Base-by-base conservation (phyloP, 2,888 invertebrate species). In the Nasonovia ribisnigri region DNA sequence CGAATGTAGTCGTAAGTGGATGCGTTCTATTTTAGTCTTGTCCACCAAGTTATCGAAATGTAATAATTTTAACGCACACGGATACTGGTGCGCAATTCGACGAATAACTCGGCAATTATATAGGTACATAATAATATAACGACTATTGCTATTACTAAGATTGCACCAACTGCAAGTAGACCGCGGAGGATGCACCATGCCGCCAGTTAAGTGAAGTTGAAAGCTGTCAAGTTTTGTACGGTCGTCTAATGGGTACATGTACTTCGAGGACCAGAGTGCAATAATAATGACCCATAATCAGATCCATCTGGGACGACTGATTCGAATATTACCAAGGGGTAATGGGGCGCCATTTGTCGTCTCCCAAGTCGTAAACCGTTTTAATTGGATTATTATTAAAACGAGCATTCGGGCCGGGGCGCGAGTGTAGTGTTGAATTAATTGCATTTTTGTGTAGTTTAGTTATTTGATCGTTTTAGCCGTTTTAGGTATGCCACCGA, bases 371-470 rank as follows among this genome's bases (percentile, higher is more conserved):
- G 26, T 29, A 42, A 88, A 88, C 24, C 88, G 16, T 36, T 88
- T 51, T 88, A 51, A 57, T 54, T 88, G 54, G n/a, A 88, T 54
- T 57, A 88, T 54, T 88, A 54, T 88, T 88, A 36, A 54, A 54
- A 54, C 42, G 54, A 42, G 54, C 3, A 42, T 13, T 88, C 26
- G 54, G 51, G 36, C 5, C 20, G 54, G 10, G 54, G 26, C 10
- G 42, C 42, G 88, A 29, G 26, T 42, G 1, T 5, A n/a, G 88
- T 42, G 26, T n/a, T 20, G 42, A 29, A 88, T 57, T 42, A 88
- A 54, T 57, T 88, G 88, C 54, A 88, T 88, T 88, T 88, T 57
- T 54, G 54, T 88, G 36, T 88, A 88, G 42, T 36, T 77, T 57
- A 57, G 42, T 88, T 42, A 57, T 88, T 42, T 13, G 54, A 88